Evolutionary conservation across 2,888 invertebrate species (phyloP).

Genomic region (Archaeoteleia sp.): DNA sequence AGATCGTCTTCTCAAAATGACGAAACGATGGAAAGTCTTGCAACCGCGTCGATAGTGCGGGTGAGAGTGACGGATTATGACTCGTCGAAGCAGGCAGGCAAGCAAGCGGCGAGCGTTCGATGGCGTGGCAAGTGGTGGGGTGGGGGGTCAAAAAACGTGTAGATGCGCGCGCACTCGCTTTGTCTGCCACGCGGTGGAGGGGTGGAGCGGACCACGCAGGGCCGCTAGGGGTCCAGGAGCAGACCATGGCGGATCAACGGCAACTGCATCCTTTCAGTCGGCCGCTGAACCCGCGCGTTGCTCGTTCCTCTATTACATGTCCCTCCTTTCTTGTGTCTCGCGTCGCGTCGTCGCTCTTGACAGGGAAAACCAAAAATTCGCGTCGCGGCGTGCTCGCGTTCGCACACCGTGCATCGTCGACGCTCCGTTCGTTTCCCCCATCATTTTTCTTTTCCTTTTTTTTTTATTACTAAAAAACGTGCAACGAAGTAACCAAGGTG

Average conservation of each 20-base stretch:
- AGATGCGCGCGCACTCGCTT: constrained; percentile 73
- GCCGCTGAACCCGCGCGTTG: constrained; percentile 75
- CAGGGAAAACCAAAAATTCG: constrained; percentile 34
- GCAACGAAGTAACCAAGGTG: constrained; percentile 5
- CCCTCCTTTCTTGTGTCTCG: constrained; percentile 57
- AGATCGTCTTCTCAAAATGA: neutral
- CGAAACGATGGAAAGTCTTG: constrained; percentile 6
- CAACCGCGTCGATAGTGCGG: constrained; percentile 7
- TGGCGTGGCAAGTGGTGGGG: constrained; percentile 36
- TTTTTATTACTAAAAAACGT: neutral
- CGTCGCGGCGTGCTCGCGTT: constrained; percentile 11
- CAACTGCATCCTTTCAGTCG: constrained; percentile 74
- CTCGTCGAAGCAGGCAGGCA: constrained; percentile 7
- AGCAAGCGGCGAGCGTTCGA: constrained; percentile 50
- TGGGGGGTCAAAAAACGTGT: constrained; percentile 66
- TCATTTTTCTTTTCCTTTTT: neutral
- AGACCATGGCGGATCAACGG: constrained; percentile 70
- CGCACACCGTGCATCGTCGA: neutral
- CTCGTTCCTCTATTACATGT: constrained; percentile 53
- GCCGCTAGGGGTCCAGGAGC: constrained; percentile 66
- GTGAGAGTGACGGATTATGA: constrained; percentile 19
- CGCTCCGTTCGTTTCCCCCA: no score
- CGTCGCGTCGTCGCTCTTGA: constrained; percentile 58
- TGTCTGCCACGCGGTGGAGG: constrained; percentile 65
- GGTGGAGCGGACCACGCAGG: constrained; percentile 63